Base-by-base conservation (phyloP, 2,113 vertebrate genomes). In the Prinia subflava region DNA sequence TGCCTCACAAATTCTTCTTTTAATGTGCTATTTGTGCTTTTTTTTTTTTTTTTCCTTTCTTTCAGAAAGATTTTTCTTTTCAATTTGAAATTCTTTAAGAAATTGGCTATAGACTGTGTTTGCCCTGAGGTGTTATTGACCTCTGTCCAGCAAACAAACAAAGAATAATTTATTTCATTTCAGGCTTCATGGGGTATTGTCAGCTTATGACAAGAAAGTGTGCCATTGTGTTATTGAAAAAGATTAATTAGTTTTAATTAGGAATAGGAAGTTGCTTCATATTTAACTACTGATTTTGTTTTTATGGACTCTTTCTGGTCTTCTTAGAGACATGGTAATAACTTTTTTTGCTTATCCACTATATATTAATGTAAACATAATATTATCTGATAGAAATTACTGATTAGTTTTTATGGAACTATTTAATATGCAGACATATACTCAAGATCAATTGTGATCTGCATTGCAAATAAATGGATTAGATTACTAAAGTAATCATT, bases 161-260 rank as follows among this genome's bases (percentile, higher is more conserved):
- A 80, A 82, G 57, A 89, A 55, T 39, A 90, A 93, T 81, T 74
- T 77, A 62, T 88, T 94, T 90, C 31, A 41, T 73, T 92, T 79
- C 65, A 86, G 47, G 69, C 37, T 83, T 96, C 90, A 64, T 65
- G 22, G 27, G 50, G 15, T 73, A 65, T 44, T 75, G 71, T 71
- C 68, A 92, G 2, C 14, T 71, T 91, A 24, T 4, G 18, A 68
- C 37, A 37, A 85, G 56, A 88, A 93, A 86, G 11, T 55, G 49
- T 74, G 56, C 20, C 39, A 77, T 25, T 59, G 41, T 78, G 41
- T 82, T 60, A 89, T 4, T 86, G 71, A 74, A 83, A 63, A 96
- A 86, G 57, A 95, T 83, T 83, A 69, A 77, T 87, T 81, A 28
- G 63, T 62, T 93, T 80, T 78, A 91, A 83, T 86, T 83, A 88